phyloP scores from a whole-genome alignment of 2,113 vertebrate species.

The Dromiciops gliroides region DNA sequence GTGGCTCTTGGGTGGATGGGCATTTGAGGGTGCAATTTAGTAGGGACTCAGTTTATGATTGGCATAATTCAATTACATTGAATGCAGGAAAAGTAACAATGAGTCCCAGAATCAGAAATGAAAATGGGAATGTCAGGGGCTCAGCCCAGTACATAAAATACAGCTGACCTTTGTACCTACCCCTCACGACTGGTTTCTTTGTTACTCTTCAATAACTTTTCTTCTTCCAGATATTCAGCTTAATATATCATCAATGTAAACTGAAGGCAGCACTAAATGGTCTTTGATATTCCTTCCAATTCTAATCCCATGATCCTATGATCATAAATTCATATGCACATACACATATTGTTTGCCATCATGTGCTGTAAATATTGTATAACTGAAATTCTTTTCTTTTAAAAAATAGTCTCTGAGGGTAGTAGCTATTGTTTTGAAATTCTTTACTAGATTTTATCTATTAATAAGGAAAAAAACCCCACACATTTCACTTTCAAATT shows the following conservation, averaged over 20 bases:
- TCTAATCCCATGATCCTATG: background rate
- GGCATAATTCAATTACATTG: background rate
- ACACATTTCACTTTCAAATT: conserved; percentile 40
- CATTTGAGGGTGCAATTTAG: background rate
- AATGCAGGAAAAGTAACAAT: background rate
- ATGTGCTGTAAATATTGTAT: background rate
- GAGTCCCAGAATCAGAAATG: background rate
- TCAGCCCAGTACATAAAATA: background rate
- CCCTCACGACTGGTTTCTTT: no score
- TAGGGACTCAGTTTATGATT: background rate
- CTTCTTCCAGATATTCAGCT: background rate
- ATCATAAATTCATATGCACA: background rate
- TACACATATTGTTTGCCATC: background rate
- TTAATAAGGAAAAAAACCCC: conserved; percentile 42
- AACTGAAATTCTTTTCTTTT: background rate
- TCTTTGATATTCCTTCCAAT: background rate
- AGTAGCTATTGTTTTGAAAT: conserved; percentile 39
- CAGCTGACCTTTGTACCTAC: background rate
- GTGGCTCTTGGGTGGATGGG: background rate
- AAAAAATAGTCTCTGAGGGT: background rate
- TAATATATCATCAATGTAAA: background rate
- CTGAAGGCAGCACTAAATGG: background rate
- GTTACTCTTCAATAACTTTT: background rate
- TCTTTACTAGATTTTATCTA: conserved; percentile 52
- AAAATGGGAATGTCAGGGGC: background rate